These are phyloP conservation scores for Alligator sinensis DNA, from an alignment of 2,113 vertebrate species.

Conservation along the genomic window DNA sequence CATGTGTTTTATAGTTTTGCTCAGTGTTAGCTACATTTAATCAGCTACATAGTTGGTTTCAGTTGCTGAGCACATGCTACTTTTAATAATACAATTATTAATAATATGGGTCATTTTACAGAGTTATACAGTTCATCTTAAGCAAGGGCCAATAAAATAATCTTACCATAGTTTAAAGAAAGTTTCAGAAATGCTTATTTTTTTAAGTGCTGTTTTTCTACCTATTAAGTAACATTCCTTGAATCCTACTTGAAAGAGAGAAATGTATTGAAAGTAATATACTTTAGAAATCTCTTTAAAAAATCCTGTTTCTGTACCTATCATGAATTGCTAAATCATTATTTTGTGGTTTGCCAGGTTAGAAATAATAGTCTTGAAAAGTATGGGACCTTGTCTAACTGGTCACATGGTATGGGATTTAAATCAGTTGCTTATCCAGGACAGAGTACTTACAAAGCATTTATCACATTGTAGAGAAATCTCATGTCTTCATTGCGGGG, in stretches of 20 bases:
- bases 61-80: too few relatives aligned
- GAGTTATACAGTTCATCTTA: not conserved
- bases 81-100: too few relatives aligned
- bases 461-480: not conserved
- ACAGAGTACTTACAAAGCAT: too few relatives aligned
- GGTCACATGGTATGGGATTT: not conserved
- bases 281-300: not conserved
- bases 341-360: not conserved
- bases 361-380: not conserved
- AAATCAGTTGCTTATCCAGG: not conserved
- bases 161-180: not conserved
- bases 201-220: not conserved
- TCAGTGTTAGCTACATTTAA: too few relatives aligned
- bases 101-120: not conserved
- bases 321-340: not conserved
- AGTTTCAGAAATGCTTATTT: not conserved
- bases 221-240: not conserved
- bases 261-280: not conserved
- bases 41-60: too few relatives aligned
- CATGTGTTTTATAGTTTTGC: too few relatives aligned
- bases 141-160: not conserved
- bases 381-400: not conserved
- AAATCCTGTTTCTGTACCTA: not conserved
- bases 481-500: fast-evolving
- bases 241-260: not conserved